Base-by-base conservation (phyloP, 2,888 invertebrate species). In the Folsomia candida region DNA sequence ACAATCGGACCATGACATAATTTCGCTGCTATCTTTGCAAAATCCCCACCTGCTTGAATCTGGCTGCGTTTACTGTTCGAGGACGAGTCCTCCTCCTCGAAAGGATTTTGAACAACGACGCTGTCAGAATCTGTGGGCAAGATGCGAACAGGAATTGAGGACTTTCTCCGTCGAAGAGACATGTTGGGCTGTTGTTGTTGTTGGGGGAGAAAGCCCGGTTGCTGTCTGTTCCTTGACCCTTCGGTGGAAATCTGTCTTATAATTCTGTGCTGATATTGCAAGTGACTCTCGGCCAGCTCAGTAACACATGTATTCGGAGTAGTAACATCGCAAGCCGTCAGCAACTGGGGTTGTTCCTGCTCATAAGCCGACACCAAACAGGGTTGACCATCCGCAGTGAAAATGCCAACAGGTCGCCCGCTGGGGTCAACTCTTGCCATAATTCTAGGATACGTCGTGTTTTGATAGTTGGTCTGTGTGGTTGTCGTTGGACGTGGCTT, bases 41-140 rank as follows among this genome's bases (percentile, higher is more conserved):
- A 9, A 4, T 37, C 37, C 37, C 37, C 6, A 9, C 14, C 6
- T 9, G 14, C 4, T 37, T 54, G 54, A 54, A 4, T n/a, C n/a
- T 54, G 54, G n/a, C 11, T 14, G 6, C 11, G 18, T 14, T 6
- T 54, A 20, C 20, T 20, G 6, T 14, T 20, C 6, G 54, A 51
- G 11, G 51, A n/a, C 22, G 25, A 29, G 2, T 51, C 64, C 28
- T 64, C 65, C 11, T 72, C 72, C 27, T 72, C 68, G 24, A 72
- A 72, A 11, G 72, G 72, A 60, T 72, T 72, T 47, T 72, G 68
- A 24, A 72, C 28, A 4, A 72, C 20, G 26, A 72, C 24, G 25
- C 27, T 72, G 25, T 72, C 69, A 62, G 28, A 27, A 22, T 26
- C 28, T 11, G 57, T 3, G 14, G 54, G 24, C 6, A 14, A 2